Percentiles rank a stretch among this genome's conserved stretches.
These are phyloP conservation scores for Macaria notata DNA, from an alignment of 2,888 invertebrate genomes.

Conservation along the genomic window DNA sequence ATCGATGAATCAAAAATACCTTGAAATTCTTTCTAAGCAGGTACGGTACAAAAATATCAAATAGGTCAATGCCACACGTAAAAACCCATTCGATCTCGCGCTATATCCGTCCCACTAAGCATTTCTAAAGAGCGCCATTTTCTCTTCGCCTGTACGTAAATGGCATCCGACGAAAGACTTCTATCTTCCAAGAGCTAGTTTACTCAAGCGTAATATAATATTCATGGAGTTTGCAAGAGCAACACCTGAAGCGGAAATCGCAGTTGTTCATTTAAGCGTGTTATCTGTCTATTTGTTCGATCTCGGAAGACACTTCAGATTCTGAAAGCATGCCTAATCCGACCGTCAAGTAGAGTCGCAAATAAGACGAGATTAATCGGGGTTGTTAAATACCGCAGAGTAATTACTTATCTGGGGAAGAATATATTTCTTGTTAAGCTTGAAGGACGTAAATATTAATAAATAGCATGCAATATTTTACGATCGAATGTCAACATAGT, in stretches of 20 bases:
- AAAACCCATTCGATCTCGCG: conserved; percentile 13
- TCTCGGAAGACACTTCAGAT: conserved; percentile 47
- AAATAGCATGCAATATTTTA: no score
- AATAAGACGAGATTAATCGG: conserved; percentile 67
- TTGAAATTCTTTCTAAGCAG: conserved; percentile 10
- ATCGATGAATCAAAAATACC: conserved; percentile 14
- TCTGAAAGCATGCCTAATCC: conserved; percentile 57
- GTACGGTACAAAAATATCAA: conserved; percentile 12
- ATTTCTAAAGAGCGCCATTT: conserved; percentile 7
- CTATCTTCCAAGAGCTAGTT: conserved; percentile 4
- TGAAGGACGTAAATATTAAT: no score
- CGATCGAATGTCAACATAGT: no score
- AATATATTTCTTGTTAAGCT: no score
- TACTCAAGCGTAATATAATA: conserved; percentile 8
- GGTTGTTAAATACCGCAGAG: no score
- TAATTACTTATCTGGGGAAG: no score
- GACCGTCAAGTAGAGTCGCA: conserved; percentile 50
- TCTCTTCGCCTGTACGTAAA: conserved; percentile 4
- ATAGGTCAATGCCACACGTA: conserved; percentile 17
- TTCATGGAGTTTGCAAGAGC: conserved; percentile 12
- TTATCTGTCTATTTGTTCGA: conserved; percentile 24
- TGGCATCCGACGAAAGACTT: conserved; percentile 1
- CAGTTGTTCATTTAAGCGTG: conserved; percentile 15
- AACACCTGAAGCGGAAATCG: conserved; percentile 9
- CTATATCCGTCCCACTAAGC: conserved; percentile 10